These are phyloP conservation scores for Brachyrhaphis roseni DNA, from an alignment of 2,797 vertebrate genomes.

Conservation along the genomic window DNA sequence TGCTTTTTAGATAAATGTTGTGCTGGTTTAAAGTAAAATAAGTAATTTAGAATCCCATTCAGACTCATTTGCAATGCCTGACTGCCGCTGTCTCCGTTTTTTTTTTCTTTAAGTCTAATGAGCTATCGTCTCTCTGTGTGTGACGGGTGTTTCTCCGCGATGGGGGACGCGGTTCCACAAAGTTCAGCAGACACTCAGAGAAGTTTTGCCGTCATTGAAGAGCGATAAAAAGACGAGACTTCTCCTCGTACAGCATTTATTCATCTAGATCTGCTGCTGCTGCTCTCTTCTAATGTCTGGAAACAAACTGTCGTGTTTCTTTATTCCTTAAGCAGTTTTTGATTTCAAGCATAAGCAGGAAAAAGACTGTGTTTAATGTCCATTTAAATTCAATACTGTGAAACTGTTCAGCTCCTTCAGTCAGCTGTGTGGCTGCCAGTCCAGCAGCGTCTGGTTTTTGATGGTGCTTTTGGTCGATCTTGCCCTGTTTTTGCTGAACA, in stretches of 20 bases:
- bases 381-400: background rate
- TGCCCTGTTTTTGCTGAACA: background rate
- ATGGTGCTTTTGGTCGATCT: background rate
- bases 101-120: slow-evolving; percentile 20
- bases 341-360: background rate
- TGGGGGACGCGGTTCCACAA: background rate
- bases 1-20: slow-evolving; percentile 31
- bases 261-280: slow-evolving; percentile 7
- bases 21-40: slow-evolving; percentile 11
- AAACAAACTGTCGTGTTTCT: background rate
- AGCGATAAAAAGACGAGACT: slow-evolving; percentile 19
- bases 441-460: background rate
- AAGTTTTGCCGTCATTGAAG: slow-evolving; percentile 14
- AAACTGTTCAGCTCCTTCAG: background rate
- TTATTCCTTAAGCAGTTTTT: slow-evolving; percentile 13
- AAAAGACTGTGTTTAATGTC: slow-evolving; percentile 18
- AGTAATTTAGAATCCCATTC: slow-evolving; percentile 14
- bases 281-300: slow-evolving; percentile 30
- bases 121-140: slow-evolving; percentile 13
- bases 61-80: slow-evolving; percentile 7
- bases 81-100: slow-evolving; percentile 5
- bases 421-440: background rate
- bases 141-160: slow-evolving; percentile 12
- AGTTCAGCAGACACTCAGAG: slow-evolving; percentile 14
- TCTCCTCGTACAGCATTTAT: slow-evolving; percentile 15